Conservation (phyloP, 2,113 vertebrate genomes). For the Bubalus kerabau region DNA sequence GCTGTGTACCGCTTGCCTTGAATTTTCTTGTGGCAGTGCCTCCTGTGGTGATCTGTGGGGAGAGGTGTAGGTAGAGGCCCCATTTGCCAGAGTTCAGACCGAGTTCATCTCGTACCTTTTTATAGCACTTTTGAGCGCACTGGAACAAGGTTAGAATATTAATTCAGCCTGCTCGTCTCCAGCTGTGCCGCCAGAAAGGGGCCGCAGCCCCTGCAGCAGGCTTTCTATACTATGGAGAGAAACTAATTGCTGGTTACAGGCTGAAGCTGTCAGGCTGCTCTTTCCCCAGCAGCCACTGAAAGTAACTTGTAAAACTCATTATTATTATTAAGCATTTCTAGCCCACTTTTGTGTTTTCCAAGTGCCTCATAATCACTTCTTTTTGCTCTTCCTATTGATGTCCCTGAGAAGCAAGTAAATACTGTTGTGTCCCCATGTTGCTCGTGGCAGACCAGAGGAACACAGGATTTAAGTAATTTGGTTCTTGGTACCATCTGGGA, state of each 20-base stretch:
- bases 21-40: not conserved
- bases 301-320: constrained; percentile 62
- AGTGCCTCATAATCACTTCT: constrained; percentile 53
- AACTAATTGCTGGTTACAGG: constrained; percentile 62
- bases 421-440: not conserved
- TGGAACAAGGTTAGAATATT: constrained; percentile 71
- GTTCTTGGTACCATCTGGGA: not conserved
- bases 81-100: constrained; percentile 73
- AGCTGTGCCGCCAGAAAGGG: constrained; percentile 67
- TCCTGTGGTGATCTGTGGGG: constrained; percentile 19
- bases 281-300: constrained; percentile 68
- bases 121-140: constrained; percentile 74
- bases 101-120: constrained; percentile 79
- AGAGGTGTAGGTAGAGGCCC: constrained; percentile 68
- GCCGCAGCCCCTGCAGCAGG: constrained; percentile 31
- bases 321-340: constrained; percentile 58
- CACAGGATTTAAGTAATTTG: not conserved
- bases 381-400: constrained; percentile 17
- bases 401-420: not conserved
- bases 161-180: constrained; percentile 70
- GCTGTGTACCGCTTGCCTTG: not conserved
- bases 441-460: not conserved
- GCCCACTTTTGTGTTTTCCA: constrained; percentile 40
- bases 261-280: constrained; percentile 64
- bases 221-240: constrained; percentile 17